These are phyloP conservation scores for Calidris pygmaea DNA, from an alignment of 2,113 vertebrate genomes.

Conservation along the genomic window DNA sequence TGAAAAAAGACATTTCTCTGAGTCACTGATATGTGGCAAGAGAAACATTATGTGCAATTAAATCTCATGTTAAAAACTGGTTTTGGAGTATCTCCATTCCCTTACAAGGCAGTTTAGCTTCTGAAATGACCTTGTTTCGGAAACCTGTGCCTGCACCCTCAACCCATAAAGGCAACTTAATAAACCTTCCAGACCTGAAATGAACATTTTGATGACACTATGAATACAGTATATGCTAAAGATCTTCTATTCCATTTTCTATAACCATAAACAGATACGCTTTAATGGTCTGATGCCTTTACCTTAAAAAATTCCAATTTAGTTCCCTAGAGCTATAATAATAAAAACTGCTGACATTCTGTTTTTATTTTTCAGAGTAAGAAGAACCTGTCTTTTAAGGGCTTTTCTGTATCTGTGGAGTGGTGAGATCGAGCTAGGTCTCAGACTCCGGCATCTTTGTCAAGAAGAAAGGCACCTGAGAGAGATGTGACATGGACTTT, in stretches of 20 bases:
- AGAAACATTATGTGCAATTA: slow-evolving; percentile 16
- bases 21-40: neutral
- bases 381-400: slow-evolving; percentile 20
- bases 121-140: slow-evolving; percentile 54
- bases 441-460: neutral
- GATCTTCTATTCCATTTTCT: slow-evolving; percentile 67
- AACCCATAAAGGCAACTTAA: slow-evolving; percentile 63
- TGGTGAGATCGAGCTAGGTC: neutral
- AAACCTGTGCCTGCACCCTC: slow-evolving; percentile 21
- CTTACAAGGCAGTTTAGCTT: neutral
- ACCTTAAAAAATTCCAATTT: slow-evolving; percentile 74
- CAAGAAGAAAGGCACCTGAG: neutral
- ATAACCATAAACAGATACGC: slow-evolving; percentile 71
- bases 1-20: slow-evolving; percentile 6
- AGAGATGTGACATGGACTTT: neutral
- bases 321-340: slow-evolving; percentile 67
- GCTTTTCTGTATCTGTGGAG: neutral
- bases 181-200: slow-evolving; percentile 64
- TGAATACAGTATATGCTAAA: slow-evolving; percentile 67
- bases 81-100: neutral
- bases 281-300: slow-evolving; percentile 74
- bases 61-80: neutral
- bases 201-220: slow-evolving; percentile 65
- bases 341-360: slow-evolving; percentile 73
- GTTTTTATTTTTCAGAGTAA: slow-evolving; percentile 56